These are phyloP conservation scores for Agraylea sexmaculata DNA, from an alignment of 1,140 invertebrate species.

Conservation along the genomic window DNA sequence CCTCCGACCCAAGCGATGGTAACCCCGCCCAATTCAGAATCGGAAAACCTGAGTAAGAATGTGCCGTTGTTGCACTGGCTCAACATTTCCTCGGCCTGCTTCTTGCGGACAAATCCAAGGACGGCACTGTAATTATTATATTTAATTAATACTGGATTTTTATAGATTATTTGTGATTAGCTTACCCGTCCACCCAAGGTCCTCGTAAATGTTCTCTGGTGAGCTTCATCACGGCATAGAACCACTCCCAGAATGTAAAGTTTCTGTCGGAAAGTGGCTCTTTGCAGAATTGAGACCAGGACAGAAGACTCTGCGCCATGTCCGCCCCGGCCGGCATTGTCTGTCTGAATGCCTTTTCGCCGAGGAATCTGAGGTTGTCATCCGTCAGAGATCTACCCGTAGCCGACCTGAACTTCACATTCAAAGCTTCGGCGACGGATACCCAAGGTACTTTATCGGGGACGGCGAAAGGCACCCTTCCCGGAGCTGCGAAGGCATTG, in stretches of 20 bases:
- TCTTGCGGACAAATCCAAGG: constrained; percentile 83
- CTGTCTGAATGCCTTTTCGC: constrained; percentile 73
- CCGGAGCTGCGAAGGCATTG: constrained; percentile 90
- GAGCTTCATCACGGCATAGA: constrained; percentile 92
- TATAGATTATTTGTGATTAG: too few relatives aligned
- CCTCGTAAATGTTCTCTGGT: constrained; percentile 83
- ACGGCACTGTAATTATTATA: constrained; percentile 57
- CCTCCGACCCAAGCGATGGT: constrained; percentile 89
- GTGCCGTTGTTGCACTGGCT: constrained; percentile 65
- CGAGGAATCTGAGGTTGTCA: constrained; percentile 80
- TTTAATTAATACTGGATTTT: constrained; percentile 6
- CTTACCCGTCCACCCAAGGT: constrained; percentile 82
- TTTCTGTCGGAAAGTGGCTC: constrained; percentile 81
- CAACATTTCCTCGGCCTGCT: constrained; percentile 80
- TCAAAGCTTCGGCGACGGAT: constrained; percentile 78
- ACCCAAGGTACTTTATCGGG: constrained; percentile 80
- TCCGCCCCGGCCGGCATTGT: constrained; percentile 29
- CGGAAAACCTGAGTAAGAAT: constrained; percentile 87
- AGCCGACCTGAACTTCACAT: constrained; percentile 75
- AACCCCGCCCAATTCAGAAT: constrained; percentile 88
- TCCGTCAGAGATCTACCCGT: constrained; percentile 71
- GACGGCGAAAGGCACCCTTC: constrained; percentile 77
- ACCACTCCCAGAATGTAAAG: constrained; percentile 99
- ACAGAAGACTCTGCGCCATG: constrained; percentile 47
- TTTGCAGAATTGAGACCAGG: constrained; percentile 90